Evolutionary conservation across 2,888 invertebrate genomes (phyloP), one percentile per base, ranked within the genome.

Genomic region (Dryadula phaetusa): DNA sequence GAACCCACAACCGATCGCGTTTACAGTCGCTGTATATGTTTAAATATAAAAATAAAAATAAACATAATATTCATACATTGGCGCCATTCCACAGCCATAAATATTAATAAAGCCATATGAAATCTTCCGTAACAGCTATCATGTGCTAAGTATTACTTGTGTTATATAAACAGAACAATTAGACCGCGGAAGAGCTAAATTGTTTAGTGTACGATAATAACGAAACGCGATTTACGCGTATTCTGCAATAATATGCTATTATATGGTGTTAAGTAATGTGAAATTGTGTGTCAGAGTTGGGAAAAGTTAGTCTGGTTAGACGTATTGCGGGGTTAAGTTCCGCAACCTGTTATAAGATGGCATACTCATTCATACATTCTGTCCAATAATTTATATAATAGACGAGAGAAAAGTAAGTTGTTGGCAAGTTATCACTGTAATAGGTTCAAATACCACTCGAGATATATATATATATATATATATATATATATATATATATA

Each of bases 101-200:
- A 56, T 56, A 56, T 40, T 40, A 40, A 56, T 56, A 37, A 56
- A 56, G 22, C 56, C 40, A 56, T 40, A 52, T 63, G 32, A 54
- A 56, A 56, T 40, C 22, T 40, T 56, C 56, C 56, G 40, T 56
- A 40, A 56, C 56, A 22, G 1, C 37, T n/a, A 56, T n/a, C 40
- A 56, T 40, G 56, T 22, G 56, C 12, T 40, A 40, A 56, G 40
- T 40, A 40, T 25, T 25, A 42, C 37, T n/a, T 18, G 28, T 40
- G 40, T 40, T 49, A 62, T 49, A 65, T 68, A 69, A 66, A 66
- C 69, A 69, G 66, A 69, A 66, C 62, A 69, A 66, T 69, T 69
- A 66, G 66, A 58, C 66, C 42, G 62, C 32, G 40, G 61, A 64
- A 68, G 49, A 66, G 25, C 54, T 32, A 58, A 52, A 62, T 40